phyloP scores from a whole-genome alignment of 2,888 invertebrate species.

The Monoplex corrugatus region DNA sequence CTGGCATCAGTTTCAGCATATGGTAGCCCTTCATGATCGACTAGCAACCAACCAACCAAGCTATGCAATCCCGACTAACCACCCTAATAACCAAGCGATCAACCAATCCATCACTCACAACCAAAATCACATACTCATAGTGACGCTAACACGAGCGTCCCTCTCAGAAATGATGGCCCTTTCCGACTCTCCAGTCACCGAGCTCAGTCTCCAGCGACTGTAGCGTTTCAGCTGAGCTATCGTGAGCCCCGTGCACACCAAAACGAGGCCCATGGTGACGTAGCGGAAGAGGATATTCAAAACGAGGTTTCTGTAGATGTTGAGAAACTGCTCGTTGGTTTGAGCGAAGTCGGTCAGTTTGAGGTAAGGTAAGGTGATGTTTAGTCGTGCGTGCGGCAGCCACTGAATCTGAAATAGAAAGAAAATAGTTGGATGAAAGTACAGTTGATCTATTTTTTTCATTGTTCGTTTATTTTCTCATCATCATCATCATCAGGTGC shows the following conservation, averaged over 20 bases:
- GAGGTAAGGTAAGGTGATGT: constrained; percentile 16
- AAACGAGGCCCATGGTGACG: constrained; percentile 19
- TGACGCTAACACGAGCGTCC: constrained; percentile 28
- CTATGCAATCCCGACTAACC: no score
- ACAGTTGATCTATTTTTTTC: no score
- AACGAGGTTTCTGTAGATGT: constrained; percentile 34
- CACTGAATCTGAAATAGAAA: background rate
- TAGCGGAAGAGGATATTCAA: constrained; percentile 34
- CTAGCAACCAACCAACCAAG: no score
- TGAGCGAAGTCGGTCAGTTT: constrained; percentile 30
- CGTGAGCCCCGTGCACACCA: constrained; percentile 36
- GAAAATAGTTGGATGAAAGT: no score
- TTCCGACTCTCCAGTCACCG: background rate
- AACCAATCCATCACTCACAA: background rate
- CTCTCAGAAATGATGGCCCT: constrained; percentile 12
- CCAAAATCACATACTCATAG: background rate
- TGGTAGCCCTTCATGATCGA: no score
- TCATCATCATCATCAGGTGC: no score
- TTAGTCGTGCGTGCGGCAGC: background rate
- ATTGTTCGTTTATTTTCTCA: no score
- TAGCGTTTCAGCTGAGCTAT: constrained; percentile 42
- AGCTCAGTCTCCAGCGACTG: constrained; percentile 19
- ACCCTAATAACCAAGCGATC: no score
- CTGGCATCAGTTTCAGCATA: no score
- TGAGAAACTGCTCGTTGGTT: background rate